Evolutionary conservation across 2,888 invertebrate species (phyloP).

Genomic region (Sesia apiformis): DNA sequence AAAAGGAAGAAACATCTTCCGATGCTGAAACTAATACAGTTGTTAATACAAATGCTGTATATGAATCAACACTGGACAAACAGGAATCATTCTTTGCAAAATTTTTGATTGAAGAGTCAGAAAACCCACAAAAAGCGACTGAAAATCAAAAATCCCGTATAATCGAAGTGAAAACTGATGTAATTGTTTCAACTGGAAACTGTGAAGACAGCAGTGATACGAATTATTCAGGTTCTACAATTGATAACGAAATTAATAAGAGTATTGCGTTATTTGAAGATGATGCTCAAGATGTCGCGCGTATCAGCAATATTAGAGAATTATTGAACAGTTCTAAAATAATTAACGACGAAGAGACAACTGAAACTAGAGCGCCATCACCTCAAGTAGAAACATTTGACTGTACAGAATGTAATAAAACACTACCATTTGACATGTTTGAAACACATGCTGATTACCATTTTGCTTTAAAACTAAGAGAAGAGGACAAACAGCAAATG

Average conservation of each 20-base stretch:
- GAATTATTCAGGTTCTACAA: conserved; percentile 57
- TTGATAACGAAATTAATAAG: conserved; percentile 62
- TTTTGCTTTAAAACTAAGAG: conserved; percentile 78
- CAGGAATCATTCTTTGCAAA: conserved; percentile 67
- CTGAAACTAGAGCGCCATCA: neutral
- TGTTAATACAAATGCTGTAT: conserved; percentile 7
- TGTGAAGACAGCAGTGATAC: conserved; percentile 56
- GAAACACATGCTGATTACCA: conserved; percentile 85
- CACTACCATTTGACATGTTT: conserved; percentile 70
- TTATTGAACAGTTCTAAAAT: conserved; percentile 11
- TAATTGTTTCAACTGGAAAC: conserved; percentile 37
- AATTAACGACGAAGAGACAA: neutral
- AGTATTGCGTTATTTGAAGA: conserved; percentile 61
- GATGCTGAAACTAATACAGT: conserved; percentile 2
- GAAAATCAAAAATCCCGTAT: conserved; percentile 6
- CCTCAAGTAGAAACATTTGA: conserved; percentile 22
- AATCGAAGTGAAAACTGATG: conserved; percentile 9
- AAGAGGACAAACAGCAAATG: conserved; percentile 60
- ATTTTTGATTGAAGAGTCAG: conserved; percentile 29
- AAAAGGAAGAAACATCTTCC: conserved; percentile 2
- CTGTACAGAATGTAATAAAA: conserved; percentile 80
- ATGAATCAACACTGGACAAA: conserved; percentile 39
- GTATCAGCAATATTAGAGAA: conserved; percentile 46
- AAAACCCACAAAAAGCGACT: conserved; percentile 5
- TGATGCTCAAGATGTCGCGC: conserved; percentile 36